Percentiles rank a stretch among this genome's conserved stretches.
Evolutionary conservation across 1,140 invertebrate species (phyloP).

Genomic region (Drosophila bocki): DNA sequence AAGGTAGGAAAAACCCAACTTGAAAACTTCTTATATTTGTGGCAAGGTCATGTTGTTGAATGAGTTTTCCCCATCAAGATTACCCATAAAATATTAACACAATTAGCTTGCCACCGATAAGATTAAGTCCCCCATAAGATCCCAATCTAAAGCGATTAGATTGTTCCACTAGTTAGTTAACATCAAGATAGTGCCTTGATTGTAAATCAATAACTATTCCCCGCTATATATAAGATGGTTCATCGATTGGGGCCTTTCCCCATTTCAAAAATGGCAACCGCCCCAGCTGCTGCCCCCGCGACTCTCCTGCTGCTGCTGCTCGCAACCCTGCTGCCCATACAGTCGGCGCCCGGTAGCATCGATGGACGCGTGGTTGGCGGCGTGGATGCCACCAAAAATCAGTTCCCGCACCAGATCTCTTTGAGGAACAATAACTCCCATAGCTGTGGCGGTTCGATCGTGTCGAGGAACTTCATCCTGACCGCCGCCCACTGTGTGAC

Average conservation of each 20-base stretch:
- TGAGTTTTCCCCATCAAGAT: conserved; percentile 16
- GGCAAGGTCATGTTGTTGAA: conserved; percentile 9
- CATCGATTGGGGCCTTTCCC: background rate
- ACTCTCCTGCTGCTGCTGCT: background rate
- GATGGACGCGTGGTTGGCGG: conserved; percentile 85
- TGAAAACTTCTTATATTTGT: too few relatives aligned
- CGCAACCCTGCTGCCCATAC: conserved; percentile 12
- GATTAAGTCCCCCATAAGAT: background rate
- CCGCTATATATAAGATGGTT: conserved; percentile 14
- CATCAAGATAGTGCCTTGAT: background rate
- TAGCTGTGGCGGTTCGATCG: conserved; percentile 87
- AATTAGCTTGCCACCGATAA: conserved; percentile 3
- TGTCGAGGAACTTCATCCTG: conserved; percentile 86
- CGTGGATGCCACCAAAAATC: conserved; percentile 69
- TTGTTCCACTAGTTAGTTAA: background rate
- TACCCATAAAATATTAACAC: conserved; percentile 6
- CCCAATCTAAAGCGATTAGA: conserved; percentile 31
- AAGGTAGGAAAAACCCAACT: conserved; percentile 14
- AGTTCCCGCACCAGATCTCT: conserved; percentile 86
- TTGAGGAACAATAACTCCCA: conserved; percentile 79
- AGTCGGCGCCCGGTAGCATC: conserved; percentile 35
- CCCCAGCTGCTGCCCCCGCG: background rate
- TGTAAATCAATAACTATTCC: conserved; percentile 13
- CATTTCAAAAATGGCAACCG: conserved; percentile 28
- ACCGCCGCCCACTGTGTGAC: conserved; percentile 87